Base-by-base conservation (phyloP, 2,888 invertebrate genomes). In the Agrochola circellaris region DNA sequence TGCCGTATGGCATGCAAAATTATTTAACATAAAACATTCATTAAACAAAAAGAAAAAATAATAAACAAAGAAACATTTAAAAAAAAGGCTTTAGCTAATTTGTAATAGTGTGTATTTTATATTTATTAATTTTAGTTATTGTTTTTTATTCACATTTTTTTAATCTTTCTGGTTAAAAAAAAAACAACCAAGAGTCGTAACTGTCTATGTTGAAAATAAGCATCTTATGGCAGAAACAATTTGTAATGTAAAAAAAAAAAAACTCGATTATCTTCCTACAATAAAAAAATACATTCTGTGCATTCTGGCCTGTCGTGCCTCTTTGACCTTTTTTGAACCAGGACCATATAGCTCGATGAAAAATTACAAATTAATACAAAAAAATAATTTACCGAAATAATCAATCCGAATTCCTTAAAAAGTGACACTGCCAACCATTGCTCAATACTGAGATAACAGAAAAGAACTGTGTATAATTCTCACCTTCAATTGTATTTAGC, bases 401-500 rank as follows among this genome's bases (percentile, higher is more conserved):
- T 20, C 15, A 23, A 45, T 58, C 26, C 34, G 9, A 51, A 45
- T 38, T 38, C 8, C 6, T 26, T 11, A 15, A 30, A 42, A 51
- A 81, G 23, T 38, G 0, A 3, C 81, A 66, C 74, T 54, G 23
- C 2, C 17, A 61, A 51, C 51, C 56, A 68, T 42, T 64, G 23
- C 38, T 42, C 54, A 75, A 56, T 56, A 38, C 9, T 0, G 5
- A 30, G 20, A 78, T 54, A n/a, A 30, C 13, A 76, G 23, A 61
- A 51, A 51, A 23, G 2, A 42, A 17, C 45, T 42, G 26, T 13
- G 45, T 20, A 23, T 23, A 30, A 56, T 38, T 62, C 38, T 80
- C 73, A 82, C 88, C 78, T 88, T 76, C 69, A 81, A 73, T 80
- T 74, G 67, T 76, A 72, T 42, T 66, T 26, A 73, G 26, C 74